Evolutionary conservation across 2,888 invertebrate genomes (phyloP), one percentile per base, ranked within the genome.

Genomic region (Tetranychus truncatus): DNA sequence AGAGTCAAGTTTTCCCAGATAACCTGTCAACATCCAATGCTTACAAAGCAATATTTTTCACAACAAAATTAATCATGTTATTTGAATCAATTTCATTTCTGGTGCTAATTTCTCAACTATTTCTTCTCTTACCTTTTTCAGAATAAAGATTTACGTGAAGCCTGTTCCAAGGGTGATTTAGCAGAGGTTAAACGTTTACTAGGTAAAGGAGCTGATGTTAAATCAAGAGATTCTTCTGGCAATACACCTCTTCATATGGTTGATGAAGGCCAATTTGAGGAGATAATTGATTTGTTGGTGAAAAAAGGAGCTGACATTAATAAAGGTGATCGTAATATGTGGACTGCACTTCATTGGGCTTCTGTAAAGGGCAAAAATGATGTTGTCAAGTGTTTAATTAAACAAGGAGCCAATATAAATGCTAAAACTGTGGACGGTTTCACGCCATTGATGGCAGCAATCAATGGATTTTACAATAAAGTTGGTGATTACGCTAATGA

Each of bases 201-300:
- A 11, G 69, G 69, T 0, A 69, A 69, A 69, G 69, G 69, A 24
- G 69, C 21, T 11, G 69, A 69, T 20, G 34, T 69, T 20, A 69
- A 69, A 69, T 69, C 69, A 20, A 18, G 69, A 24, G 69, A 69
- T 21, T 20, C 20, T 21, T 69, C 69, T 20, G 69, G 69, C 6
- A 69, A 69, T 20, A 69, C 69, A 69, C 69, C 69, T 20, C 69
- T 69, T 21, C 69, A 69, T 69, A 69, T 69, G 69, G 69, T 69
- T 11, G 69, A 69, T 24, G 69, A 69, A 24, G 69, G 69, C 1
- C 21, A 69, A 21, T 69, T 69, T 21, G 69, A 69, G 20, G 69
- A 69, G 8, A 69, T 69, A 20, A 69, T 69, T 21, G 69, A 69
- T 5, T 21, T 69, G 18, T 21, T 69, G 11, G 20, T 69, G 11